Evolutionary conservation across 2,113 vertebrate genomes (phyloP).

Genomic region (Gyps fulvus): DNA sequence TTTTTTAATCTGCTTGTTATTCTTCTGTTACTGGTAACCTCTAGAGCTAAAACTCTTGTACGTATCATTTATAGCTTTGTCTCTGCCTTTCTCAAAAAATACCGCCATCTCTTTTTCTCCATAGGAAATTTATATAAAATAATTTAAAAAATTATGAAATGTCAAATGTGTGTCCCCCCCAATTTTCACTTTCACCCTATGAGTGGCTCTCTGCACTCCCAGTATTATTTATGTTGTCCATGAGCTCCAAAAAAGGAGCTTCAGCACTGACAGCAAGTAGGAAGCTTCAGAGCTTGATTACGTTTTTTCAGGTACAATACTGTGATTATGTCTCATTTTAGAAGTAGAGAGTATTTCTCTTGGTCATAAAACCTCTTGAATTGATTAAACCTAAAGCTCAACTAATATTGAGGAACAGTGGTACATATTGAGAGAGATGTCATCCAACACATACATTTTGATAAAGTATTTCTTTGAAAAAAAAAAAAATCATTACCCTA

Average conservation of each 20-base stretch:
- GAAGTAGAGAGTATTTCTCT: neutral
- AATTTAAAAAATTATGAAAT: neutral
- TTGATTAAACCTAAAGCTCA: neutral
- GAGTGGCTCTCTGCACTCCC: neutral
- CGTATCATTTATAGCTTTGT: neutral
- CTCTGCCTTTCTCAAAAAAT: neutral
- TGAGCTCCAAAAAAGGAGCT: neutral
- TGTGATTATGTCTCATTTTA: neutral
- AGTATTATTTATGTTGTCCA: neutral
- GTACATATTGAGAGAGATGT: neutral
- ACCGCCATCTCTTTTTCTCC: neutral
- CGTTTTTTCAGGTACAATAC: neutral
- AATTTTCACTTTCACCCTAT: neutral
- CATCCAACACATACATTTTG: neutral
- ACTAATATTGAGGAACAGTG: neutral
- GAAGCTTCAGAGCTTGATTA: neutral
- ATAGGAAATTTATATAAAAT: neutral
- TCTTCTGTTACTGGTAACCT: neutral
- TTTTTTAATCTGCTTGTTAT: neutral
- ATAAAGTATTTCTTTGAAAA: neutral
- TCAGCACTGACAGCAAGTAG: neutral
- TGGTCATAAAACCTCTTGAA: neutral
- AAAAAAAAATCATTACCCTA: neutral
- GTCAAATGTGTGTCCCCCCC: neutral
- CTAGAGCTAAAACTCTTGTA: neutral